Conservation (phyloP, 2,888 invertebrate genomes). For the Bruchidius siliquastri region DNA sequence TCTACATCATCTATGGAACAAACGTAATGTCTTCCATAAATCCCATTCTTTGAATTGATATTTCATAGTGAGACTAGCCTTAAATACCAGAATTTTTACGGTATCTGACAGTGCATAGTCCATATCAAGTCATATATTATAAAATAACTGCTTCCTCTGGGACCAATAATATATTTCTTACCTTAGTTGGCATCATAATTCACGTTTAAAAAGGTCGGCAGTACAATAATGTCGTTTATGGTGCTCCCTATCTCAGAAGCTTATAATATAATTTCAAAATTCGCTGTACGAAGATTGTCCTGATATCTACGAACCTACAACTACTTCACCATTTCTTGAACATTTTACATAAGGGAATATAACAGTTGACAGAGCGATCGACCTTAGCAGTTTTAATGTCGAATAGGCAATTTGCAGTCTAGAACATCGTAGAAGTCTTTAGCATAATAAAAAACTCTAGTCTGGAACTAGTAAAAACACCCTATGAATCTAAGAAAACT, state of each 20-base stretch:
- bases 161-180: neutral
- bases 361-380: too few relatives aligned
- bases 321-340: too few relatives aligned
- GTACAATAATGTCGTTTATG: neutral
- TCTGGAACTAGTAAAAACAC: too few relatives aligned
- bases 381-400: too few relatives aligned
- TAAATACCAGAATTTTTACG: neutral
- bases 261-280: neutral
- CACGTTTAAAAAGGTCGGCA: neutral
- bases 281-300: too few relatives aligned
- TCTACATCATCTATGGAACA: neutral
- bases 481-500: too few relatives aligned
- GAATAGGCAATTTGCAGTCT: too few relatives aligned
- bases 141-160: neutral
- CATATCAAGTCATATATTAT: neutral
- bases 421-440: too few relatives aligned
- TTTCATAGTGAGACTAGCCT: neutral
- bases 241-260: neutral
- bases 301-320: too few relatives aligned
- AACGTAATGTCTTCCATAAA: neutral
- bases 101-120: neutral
- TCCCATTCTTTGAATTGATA: neutral
- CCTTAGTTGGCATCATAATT: neutral
- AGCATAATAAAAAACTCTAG: too few relatives aligned
- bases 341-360: too few relatives aligned